These are phyloP conservation scores for Bubo bubo DNA, from an alignment of 2,113 vertebrate species.

Conservation along the genomic window DNA sequence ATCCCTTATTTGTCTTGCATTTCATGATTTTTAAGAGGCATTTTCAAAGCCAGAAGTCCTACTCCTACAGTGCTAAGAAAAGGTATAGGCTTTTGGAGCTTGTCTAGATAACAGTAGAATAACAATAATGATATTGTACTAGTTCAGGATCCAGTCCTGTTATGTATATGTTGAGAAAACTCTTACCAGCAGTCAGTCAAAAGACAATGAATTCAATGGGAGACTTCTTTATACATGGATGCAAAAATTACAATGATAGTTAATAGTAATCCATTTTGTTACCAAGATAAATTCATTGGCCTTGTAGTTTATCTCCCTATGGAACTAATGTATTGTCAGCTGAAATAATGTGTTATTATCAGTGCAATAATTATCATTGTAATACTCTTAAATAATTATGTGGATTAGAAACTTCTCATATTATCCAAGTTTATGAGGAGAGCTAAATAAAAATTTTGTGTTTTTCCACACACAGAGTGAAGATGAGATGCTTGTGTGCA, in stretches of 20 bases:
- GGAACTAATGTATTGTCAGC: conserved; percentile 35
- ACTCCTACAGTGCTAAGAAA: not conserved
- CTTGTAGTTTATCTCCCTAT: conserved; percentile 40
- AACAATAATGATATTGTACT: not conserved
- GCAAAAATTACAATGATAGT: not conserved
- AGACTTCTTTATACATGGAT: not conserved
- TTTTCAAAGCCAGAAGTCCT: not conserved
- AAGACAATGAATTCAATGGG: conserved; percentile 1
- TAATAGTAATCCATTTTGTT: conserved; percentile 23
- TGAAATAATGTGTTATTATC: conserved; percentile 42
- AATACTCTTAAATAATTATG: conserved; percentile 31
- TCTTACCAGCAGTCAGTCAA: not conserved
- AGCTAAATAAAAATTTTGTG: not conserved
- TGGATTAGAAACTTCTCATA: conserved; percentile 17
- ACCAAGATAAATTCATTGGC: conserved; percentile 28
- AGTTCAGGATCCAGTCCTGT: not conserved
- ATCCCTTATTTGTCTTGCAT: not conserved
- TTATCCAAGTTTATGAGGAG: not conserved
- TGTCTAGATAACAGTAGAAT: not conserved
- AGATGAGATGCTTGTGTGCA: not conserved
- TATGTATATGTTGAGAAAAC: not conserved
- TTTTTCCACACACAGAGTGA: not conserved
- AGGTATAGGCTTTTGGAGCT: not conserved
- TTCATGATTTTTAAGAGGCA: not conserved
- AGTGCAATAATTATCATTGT: conserved; percentile 19